Base-by-base conservation (phyloP, 2,113 vertebrate species). In the Nansenia antarctica region DNA sequence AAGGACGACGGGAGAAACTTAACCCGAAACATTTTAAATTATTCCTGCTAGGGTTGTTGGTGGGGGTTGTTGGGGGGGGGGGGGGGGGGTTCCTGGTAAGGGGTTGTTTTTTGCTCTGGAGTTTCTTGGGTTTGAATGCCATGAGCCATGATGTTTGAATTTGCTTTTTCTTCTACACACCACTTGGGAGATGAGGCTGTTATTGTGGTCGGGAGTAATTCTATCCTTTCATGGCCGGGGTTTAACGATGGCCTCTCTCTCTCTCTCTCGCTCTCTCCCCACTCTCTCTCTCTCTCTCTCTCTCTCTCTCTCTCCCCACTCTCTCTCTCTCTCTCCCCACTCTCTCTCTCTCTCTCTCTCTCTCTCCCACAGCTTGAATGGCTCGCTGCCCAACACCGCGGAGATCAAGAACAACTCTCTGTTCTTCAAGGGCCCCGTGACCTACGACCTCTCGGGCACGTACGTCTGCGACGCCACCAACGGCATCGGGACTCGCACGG, bases 401-500 rank as follows among this genome's bases (percentile, higher is more conserved):
- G 96, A 98, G 70, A 93, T 96, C 82, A 96, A 94, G 86, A 99
- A 99, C 92, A 96, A 96, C 91, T 96, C 95, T 1, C 90, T 99
- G 65, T 93, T 94, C 92, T 99, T 99, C 88, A 95, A 93, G 81
- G 96, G 94, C 0, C 92, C 94, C 0, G 93, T 99, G 80, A 94
- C 90, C 78, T 94, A 96, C 32, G 95, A 93, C 47, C 76, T 98
- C 67, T 94, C 94, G 0, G 96, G 96, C 58, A 98, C 94, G 0
- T 99, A 99, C 15, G 80, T 99, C 76, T 99, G 98, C 0, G 94
- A 98, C 54, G 98, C 98, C 15, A 96, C 94, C 85, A 99, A 99
- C 3, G 83, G 93, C 84, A 95, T 99, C 5, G 97, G 98, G 15
- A 98, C 95, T 0, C 95, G 95, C 42, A 96, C 95, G 0, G 96